These are phyloP conservation scores for Minunthozetes semirufus DNA, from an alignment of 2,888 invertebrate genomes.

Conservation along the genomic window DNA sequence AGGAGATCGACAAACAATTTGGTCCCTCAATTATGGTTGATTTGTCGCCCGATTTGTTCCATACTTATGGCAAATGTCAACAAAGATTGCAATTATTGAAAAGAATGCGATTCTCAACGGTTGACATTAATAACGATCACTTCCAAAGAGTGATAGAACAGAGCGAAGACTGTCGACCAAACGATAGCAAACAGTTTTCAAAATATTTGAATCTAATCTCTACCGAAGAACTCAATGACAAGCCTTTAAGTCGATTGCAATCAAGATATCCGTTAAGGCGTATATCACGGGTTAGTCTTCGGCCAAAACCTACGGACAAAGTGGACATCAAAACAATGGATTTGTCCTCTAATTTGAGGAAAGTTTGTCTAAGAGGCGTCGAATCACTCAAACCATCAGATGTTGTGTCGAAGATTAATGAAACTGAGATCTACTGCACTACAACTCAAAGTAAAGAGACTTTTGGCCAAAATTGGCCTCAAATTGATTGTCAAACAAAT, in stretches of 20 bases:
- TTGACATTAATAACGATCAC: neutral
- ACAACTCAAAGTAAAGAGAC: too few relatives aligned
- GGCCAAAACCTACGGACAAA: neutral
- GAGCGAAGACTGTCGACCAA: neutral
- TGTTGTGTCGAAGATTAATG: neutral
- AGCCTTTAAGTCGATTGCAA: neutral
- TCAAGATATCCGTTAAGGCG: neutral
- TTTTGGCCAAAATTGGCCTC: too few relatives aligned
- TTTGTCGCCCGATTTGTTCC: neutral
- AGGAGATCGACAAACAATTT: too few relatives aligned
- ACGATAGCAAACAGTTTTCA: neutral
- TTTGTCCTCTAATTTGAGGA: neutral
- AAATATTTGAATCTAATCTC: slow-evolving; percentile 2
- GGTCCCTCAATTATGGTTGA: neutral
- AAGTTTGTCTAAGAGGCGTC: neutral
- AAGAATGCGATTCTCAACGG: neutral
- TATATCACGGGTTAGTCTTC: neutral
- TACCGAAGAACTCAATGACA: neutral
- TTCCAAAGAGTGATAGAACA: neutral
- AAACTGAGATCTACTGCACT: neutral
- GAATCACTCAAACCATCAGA: neutral
- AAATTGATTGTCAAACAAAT: neutral
- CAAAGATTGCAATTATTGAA: neutral
- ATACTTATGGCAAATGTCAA: neutral
- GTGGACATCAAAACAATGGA: neutral